phyloP scores from a whole-genome alignment of 23 tunicate species.

The Ciona savignyi region DNA sequence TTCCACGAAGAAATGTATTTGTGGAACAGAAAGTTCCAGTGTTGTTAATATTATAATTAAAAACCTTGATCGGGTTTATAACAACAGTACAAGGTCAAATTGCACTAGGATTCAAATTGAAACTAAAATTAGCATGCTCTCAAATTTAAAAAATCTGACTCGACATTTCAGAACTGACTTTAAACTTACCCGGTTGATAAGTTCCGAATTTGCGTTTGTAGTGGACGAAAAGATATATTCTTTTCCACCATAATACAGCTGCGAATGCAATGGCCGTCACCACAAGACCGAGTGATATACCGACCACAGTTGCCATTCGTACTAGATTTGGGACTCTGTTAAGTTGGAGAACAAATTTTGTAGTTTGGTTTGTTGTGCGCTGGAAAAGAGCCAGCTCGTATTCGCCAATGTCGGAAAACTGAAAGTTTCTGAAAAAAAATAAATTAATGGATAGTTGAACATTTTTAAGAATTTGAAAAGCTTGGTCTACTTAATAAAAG shows the following conservation, averaged over 20 bases:
- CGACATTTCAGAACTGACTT: too few species aligned
- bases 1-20: too few species aligned
- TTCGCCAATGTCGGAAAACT: neutral
- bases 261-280: neutral
- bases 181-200: constrained; percentile 5
- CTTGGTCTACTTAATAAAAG: too few species aligned
- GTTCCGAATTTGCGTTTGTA: constrained; percentile 15
- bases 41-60: too few species aligned
- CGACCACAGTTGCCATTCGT: neutral
- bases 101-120: too few species aligned
- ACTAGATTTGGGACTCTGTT: neutral
- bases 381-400: neutral
- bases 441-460: too few species aligned
- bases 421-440: neutral
- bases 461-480: too few species aligned
- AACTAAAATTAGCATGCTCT: too few species aligned
- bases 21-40: too few species aligned
- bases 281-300: neutral
- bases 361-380: neutral
- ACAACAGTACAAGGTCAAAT: too few species aligned
- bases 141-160: too few species aligned
- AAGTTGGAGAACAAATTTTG: neutral
- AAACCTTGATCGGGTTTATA: too few species aligned
- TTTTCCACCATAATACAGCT: constrained; percentile 10
- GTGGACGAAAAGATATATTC: constrained; percentile 2